Evolutionary conservation across 2,888 invertebrate species (phyloP), one percentile per base, ranked within the genome.

Genomic region (Synanthedon tipuliformis): DNA sequence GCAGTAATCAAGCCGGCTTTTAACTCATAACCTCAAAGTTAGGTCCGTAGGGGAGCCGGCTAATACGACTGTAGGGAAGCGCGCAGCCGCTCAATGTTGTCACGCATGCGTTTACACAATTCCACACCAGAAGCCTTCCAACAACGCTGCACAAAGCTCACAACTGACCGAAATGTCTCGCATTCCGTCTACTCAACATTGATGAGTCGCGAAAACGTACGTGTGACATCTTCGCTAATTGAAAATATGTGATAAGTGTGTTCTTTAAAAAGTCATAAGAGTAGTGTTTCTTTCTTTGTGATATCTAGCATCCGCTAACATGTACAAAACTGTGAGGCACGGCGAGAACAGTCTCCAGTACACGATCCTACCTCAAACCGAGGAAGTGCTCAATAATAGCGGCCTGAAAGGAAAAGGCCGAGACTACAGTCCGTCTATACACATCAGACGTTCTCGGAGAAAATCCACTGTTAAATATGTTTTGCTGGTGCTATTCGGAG

Each of bases 271-370:
- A 58, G 63, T 51, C 56, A 54, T 60, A 59, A 70, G 61, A 45
- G 70, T 78, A 81, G 83, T 83, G 77, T 76, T 77, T 75, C 70
- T 69, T 75, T 7, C 5, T 75, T 73, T 67, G 75, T 74, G 69
- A 69, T 69, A 65, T 61, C 56, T 69, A 73, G 67, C 59, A 65
- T 61, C 69, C 55, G 65, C 64, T 66, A 84, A 68, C 66, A 93
- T 93, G 93, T 92, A 92, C 82, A 93, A 92, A 82, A 92, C 92
- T 63, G 92, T 92, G 73, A 85, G 92, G 59, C 92, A 92, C 75
- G 92, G 92, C 58, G 92, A 93, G 75, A 91, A 92, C 66, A 92
- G 92, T 70, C 88, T 93, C 64, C 92, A 92, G 71, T 93, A 93
- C 77, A 92, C 92, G 63, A 92, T 93, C 65, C 86, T 93, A 59